Conservation (phyloP, 2,113 vertebrate species). For the Embiotoca jacksoni region DNA sequence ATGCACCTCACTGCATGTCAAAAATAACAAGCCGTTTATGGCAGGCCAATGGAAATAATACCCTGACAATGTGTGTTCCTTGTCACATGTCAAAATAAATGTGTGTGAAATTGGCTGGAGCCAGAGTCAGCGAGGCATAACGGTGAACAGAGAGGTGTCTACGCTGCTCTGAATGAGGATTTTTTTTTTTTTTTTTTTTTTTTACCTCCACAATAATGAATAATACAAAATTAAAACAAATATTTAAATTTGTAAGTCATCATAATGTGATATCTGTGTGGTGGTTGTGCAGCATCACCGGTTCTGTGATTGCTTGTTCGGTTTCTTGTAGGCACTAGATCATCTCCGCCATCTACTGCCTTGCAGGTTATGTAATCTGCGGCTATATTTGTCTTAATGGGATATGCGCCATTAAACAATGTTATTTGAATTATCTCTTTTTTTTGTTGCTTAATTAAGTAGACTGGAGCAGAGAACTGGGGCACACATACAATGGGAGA, state of each 20-base stretch:
- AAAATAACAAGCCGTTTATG: conserved; percentile 55
- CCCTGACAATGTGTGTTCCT: conserved; percentile 56
- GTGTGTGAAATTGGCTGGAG: conserved; percentile 75
- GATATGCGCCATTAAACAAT: conserved; percentile 73
- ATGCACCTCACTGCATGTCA: conserved; percentile 34
- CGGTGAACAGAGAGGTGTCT: conserved; percentile 39
- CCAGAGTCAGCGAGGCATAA: conserved; percentile 70
- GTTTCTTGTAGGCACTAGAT: conserved; percentile 51
- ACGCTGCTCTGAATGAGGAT: conserved; percentile 53
- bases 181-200: conserved; percentile 9
- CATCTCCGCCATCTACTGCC: conserved; percentile 48
- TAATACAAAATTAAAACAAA: background rate
- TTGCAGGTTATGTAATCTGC: conserved; percentile 74
- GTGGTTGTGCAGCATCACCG: conserved; percentile 22
- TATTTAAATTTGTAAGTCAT: conserved; percentile 48
- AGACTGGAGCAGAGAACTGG: conserved; percentile 33
- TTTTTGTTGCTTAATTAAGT: conserved; percentile 70
- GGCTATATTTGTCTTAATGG: conserved; percentile 75
- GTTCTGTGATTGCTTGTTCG: conserved; percentile 46
- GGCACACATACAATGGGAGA: conserved; percentile 32
- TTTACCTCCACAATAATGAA: conserved; percentile 23
- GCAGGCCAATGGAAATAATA: conserved; percentile 62
- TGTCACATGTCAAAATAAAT: conserved; percentile 79
- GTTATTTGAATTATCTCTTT: conserved; percentile 58
- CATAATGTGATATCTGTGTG: conserved; percentile 16